Conservation (phyloP, 2,888 invertebrate genomes). For the Rhamnusium bicolor region DNA sequence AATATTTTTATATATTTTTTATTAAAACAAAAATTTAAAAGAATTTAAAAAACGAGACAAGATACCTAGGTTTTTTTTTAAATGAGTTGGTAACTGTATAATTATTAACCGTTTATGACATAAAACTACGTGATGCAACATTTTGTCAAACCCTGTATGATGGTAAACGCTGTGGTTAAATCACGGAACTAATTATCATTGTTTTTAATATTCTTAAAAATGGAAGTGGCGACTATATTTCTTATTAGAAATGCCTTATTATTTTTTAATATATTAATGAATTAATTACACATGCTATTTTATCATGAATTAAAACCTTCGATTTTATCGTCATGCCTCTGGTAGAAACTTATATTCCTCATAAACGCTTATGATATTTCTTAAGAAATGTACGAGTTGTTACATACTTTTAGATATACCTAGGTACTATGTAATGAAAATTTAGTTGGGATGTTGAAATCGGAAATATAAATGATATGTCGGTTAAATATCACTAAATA, state of each 20-base stretch:
- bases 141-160: not conserved
- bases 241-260: not conserved
- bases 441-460: not conserved
- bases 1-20: too few species aligned
- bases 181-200: not conserved
- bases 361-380: not conserved
- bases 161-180: not conserved
- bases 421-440: not conserved
- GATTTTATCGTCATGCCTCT: not conserved
- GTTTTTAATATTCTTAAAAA: not conserved
- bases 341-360: not conserved
- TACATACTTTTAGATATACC: too few species aligned
- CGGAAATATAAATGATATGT: not conserved
- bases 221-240: not conserved
- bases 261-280: slow-evolving; percentile 5
- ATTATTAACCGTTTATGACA: too few species aligned
- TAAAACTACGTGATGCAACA: not conserved
- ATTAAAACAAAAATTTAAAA: too few species aligned
- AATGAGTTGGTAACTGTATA: too few species aligned
- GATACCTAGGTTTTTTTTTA: too few species aligned
- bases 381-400: not conserved
- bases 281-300: not conserved
- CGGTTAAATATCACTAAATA: too few species aligned
- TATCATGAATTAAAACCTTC: not conserved
- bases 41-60: too few species aligned